Base-by-base conservation (phyloP, 2,888 invertebrate genomes). In the Tenthredo amoena region DNA sequence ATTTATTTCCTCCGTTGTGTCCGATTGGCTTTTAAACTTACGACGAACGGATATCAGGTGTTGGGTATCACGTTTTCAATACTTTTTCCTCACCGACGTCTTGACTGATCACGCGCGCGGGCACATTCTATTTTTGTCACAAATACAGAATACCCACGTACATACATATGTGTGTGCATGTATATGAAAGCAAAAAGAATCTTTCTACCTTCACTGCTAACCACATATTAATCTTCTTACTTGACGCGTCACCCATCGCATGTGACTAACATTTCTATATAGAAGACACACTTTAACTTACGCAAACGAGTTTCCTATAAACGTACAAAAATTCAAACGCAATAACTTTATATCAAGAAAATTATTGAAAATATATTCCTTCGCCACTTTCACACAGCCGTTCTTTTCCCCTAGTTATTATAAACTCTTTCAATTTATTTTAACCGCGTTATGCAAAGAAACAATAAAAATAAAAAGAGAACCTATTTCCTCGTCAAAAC, bases 191-290 rank as follows among this genome's bases (percentile, higher is more conserved):
- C 10, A 74, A 74, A 26, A 74, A 43, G 31, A 21, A 74, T 74
- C 74, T 43, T 21, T 68, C 68, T 15, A 31, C 40, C 21, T 43
- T 74, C 43, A 74, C 74, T 21, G 5, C 43, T 74, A 26, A 12
- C 74, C 74, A 21, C 74, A 3, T 40, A 74, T 74, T 74, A 43
- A 43, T 74, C 74, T 43, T 74, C 68, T 68, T 10, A 68, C 34
- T 18, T 68, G 68, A 68, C 31, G 2, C 15, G 26, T 68, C 68
- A 34, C 68, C 68, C 34, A 31, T 31, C 62, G 10, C 62, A 10
- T 1, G 18, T 1, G 34, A 68, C 34, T 68, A 12, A 68, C 18
- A 15, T 10, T 26, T 62, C 21, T 62, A 21, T 62, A 21, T 55
- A 55, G n/a, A n/a, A 55, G 6, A 6, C 55, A 55, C n/a, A 55